Percentiles rank a stretch among this genome's conserved stretches.
phyloP scores from a whole-genome alignment of 2,888 invertebrate species.

The Holacanthella duospinosa region DNA sequence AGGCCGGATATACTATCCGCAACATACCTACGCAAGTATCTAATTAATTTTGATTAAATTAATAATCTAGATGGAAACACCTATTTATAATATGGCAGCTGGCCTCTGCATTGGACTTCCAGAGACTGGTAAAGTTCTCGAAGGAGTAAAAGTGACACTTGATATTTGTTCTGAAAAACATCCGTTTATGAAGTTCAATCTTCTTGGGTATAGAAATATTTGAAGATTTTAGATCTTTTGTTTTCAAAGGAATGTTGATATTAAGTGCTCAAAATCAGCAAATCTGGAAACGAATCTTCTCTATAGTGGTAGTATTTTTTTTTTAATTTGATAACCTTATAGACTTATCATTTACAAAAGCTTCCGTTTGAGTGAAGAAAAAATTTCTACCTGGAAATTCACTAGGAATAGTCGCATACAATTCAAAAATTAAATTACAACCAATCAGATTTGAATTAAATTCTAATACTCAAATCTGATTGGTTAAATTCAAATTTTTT shows the following conservation, averaged over 20 bases:
- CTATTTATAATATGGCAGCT: slow-evolving; percentile 74
- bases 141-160: slow-evolving; percentile 24
- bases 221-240: not conserved
- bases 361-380: too few relatives aligned
- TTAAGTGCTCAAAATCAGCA: too few relatives aligned
- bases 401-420: too few relatives aligned
- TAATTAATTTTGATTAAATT: not conserved
- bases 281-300: not conserved
- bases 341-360: not conserved
- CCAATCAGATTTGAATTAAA: too few relatives aligned
- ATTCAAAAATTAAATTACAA: too few relatives aligned
- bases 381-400: too few relatives aligned
- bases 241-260: too few relatives aligned
- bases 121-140: slow-evolving; percentile 25
- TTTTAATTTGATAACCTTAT: not conserved
- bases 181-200: slow-evolving; percentile 24
- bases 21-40: not conserved
- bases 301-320: not conserved
- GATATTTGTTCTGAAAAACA: slow-evolving; percentile 27
- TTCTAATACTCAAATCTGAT: too few relatives aligned
- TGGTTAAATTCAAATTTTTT: too few relatives aligned
- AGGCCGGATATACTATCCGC: too few relatives aligned
- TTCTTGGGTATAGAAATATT: not conserved
- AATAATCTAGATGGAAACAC: slow-evolving; percentile 39
- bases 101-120: slow-evolving; percentile 67